Evolutionary conservation across 2,888 invertebrate genomes (phyloP), one percentile per base, ranked within the genome.

Genomic region (Lithophane socia): DNA sequence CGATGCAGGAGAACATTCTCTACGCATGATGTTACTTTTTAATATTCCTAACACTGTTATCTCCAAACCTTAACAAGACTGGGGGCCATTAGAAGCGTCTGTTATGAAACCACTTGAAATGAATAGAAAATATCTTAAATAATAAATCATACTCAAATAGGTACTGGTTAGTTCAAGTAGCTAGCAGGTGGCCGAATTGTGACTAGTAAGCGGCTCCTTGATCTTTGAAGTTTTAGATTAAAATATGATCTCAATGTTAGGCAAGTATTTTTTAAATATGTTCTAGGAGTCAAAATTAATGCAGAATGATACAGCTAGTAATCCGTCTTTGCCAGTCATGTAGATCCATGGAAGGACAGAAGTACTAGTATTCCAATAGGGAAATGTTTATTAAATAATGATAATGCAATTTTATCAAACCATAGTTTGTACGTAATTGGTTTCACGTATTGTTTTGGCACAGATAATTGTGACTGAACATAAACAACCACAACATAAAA

Each of bases 141-240:
- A 91, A 93, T 94, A 94, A 94, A 94, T 94, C 92, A 94, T 91
- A 89, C 90, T 89, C 92, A 95, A 94, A 93, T 92, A 94, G 94
- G 93, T 90, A 87, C 92, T 90, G 84, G 90, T 90, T 92, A 90
- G 80, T 88, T 91, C 88, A 92, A 94, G 94, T 91, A 84, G 82
- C 79, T 84, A 86, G 82, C 91, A 92, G 92, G 92, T 93, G 91
- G 85, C 79, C 84, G 87, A 88, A 87, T 87, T 75, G 86, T 84
- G 52, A 72, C 70, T 74, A 24, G 47, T 54, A 74, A 77, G 86
- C 79, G 74, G 85, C 8, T 10, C 21, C 29, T 64, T 75, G n/a
- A 47, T 60, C 71, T 85, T 83, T 83, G 69, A 78, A 75, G 74
- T 78, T 77, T 54, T 18, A 73, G 47, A 42, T 73, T 66, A 68